Conservation (phyloP, 2,888 invertebrate species). For the Machimus rusticus region DNA sequence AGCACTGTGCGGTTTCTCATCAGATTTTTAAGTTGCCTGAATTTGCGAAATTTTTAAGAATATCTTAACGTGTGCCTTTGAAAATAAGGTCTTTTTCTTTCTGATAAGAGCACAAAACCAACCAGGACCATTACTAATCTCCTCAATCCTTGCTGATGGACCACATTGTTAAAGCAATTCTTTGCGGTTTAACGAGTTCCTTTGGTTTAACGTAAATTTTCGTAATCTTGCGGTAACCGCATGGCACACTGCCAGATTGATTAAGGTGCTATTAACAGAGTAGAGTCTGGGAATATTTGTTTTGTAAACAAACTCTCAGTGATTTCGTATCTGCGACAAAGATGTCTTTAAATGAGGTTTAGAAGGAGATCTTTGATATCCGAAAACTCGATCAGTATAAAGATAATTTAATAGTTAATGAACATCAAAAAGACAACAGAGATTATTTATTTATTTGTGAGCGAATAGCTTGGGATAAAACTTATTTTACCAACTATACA, state of each 20-base stretch:
- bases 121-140: slow-evolving; percentile 21
- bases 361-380: neutral
- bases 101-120: slow-evolving; percentile 1
- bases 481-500: too few species aligned
- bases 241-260: slow-evolving; percentile 18
- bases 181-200: slow-evolving; percentile 31
- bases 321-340: neutral
- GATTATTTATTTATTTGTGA: too few species aligned
- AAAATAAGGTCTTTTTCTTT: neutral
- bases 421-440: too few species aligned
- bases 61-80: neutral
- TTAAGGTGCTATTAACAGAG: neutral
- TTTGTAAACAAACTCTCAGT: neutral
- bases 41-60: neutral
- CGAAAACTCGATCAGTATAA: neutral
- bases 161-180: slow-evolving; percentile 14
- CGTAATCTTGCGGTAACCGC: slow-evolving; percentile 15
- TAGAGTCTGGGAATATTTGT: slow-evolving; percentile 5
- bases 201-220: slow-evolving; percentile 25
- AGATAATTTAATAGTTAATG: neutral
- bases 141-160: slow-evolving; percentile 31
- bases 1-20: slow-evolving; percentile 14
- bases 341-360: neutral
- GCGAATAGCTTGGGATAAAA: too few species aligned
- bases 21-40: neutral